A percentile compares a stretch with the other conserved stretches of the same genome.
phyloP scores from a whole-genome alignment of 2,113 vertebrate species.

The Malurus elegans region DNA sequence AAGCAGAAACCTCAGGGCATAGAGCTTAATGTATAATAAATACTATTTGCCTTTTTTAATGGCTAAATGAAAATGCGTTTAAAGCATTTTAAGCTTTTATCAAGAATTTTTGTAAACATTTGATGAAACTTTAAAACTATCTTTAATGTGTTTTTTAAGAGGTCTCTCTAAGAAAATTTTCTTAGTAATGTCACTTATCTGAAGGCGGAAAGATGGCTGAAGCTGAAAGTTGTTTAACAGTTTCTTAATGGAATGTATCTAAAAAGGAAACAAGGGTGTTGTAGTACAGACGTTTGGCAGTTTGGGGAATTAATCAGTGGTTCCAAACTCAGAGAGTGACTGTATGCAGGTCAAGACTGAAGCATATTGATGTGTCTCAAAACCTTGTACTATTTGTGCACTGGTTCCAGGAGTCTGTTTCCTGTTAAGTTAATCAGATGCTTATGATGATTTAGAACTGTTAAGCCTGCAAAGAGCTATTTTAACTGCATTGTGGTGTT shows the following conservation, averaged over 20 bases:
- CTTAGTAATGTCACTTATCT: background rate
- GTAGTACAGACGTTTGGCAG: background rate
- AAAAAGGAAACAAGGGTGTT: background rate
- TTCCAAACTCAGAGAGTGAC: background rate
- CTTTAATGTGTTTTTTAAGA: background rate
- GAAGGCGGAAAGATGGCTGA: background rate
- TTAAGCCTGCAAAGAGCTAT: background rate
- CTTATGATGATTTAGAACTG: background rate
- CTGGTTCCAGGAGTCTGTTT: background rate
- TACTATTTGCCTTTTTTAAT: background rate
- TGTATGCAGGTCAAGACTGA: background rate
- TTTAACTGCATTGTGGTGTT: background rate
- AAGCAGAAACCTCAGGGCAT: conserved; percentile 3
- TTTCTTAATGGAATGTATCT: background rate
- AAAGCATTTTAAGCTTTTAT: background rate
- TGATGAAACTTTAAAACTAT: background rate
- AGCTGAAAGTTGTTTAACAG: background rate
- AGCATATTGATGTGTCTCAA: background rate
- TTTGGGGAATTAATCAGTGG: background rate
- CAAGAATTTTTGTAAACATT: background rate
- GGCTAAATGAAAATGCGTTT: background rate
- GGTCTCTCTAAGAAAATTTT: background rate
- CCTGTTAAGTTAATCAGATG: background rate
- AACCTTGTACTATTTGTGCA: background rate
- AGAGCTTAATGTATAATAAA: conserved; percentile 20